Percentiles rank a stretch among this genome's conserved stretches.
Conservation (phyloP, 35 echinoderm and acorn worm species). For the Apostichopus californicus region DNA sequence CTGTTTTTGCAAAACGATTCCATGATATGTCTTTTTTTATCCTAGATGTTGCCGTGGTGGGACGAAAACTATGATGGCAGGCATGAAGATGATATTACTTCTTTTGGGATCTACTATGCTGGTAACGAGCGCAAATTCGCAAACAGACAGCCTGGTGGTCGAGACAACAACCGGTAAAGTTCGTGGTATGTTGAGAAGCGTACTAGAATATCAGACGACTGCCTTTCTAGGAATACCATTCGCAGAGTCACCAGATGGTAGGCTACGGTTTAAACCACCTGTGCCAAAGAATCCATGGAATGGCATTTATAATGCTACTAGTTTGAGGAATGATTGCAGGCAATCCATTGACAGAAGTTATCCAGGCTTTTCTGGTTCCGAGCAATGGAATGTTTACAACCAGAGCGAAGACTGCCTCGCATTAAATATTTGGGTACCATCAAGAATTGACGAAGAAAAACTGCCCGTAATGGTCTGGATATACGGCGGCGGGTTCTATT, state of each 20-base stretch:
- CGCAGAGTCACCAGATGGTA: conserved; percentile 63
- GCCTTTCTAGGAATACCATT: conserved; percentile 90
- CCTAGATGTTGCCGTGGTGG: neutral
- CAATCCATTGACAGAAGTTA: conserved; percentile 65
- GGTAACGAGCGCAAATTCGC: neutral
- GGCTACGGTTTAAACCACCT: conserved; percentile 70
- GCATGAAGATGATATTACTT: neutral
- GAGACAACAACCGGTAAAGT: conserved; percentile 31
- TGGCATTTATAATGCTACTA: conserved; percentile 63
- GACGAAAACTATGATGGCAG: neutral
- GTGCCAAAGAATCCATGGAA: conserved; percentile 48
- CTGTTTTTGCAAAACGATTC: no score
- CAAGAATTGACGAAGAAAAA: conserved; percentile 46
- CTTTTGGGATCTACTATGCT: neutral
- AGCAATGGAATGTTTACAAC: conserved; percentile 74
- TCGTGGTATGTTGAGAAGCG: conserved; percentile 11
- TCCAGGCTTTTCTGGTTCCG: conserved; percentile 66
- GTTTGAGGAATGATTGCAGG: conserved; percentile 64
- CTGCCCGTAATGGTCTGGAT: conserved; percentile 92
- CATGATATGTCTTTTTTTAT: no score
- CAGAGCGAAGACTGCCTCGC: conserved; percentile 80
- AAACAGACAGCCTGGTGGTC: neutral
- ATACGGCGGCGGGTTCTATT: conserved; percentile 79
- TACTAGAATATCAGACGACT: conserved; percentile 1
- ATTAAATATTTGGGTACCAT: conserved; percentile 83